Base-by-base conservation (phyloP, 2,113 vertebrate species). In the Trichomycterus rosablanca region DNA sequence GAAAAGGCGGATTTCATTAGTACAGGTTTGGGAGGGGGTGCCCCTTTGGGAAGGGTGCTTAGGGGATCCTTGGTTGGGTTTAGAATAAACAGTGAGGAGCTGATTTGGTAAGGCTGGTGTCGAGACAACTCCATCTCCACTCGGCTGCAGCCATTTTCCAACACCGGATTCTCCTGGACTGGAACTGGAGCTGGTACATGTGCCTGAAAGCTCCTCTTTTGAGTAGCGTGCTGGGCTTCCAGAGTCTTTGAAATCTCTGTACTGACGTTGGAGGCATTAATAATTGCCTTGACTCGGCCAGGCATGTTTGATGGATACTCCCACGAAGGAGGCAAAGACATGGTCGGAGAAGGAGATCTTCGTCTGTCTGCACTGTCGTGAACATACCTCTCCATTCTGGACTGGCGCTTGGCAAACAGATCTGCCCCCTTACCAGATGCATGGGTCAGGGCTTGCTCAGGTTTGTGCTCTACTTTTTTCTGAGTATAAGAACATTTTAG, bases 321-420 rank as follows among this genome's bases (percentile, higher is more conserved):
- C 94, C 94, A 99, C 69, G 94, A 97, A 0, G 96, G 92, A 63
- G 95, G 95, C 77, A 98, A 78, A 61, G 96, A 99, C 86, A 91
- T 91, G 1, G 96, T 95, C 11, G 96, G 96, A 0, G 96, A 99
- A 0, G 92, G 93, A 66, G 90, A 91, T 60, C 94, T 84, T 35
- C 81, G 76, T 61, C 84, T 72, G 3, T 61, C 74, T 1, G 90
- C 75, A 1, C 87, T 88, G 70, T 96, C 92, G 0, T 93, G 75
- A 5, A 94, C 81, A 0, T 89, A 98, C 63, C 92, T 93, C 79
- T 98, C 94, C 95, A 98, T 97, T 65, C 95, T 89, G 9, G 94
- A 91, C 65, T 95, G 95, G 7, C 95, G 87, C 44, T 90, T 92
- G 53, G 92, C 90, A 0, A 96, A 98, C 34, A 98, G 83, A 81